Evolutionary conservation across 53 echinoderm and acorn worm species (phyloP).

Genomic region (Hippasteria phrygiana): DNA sequence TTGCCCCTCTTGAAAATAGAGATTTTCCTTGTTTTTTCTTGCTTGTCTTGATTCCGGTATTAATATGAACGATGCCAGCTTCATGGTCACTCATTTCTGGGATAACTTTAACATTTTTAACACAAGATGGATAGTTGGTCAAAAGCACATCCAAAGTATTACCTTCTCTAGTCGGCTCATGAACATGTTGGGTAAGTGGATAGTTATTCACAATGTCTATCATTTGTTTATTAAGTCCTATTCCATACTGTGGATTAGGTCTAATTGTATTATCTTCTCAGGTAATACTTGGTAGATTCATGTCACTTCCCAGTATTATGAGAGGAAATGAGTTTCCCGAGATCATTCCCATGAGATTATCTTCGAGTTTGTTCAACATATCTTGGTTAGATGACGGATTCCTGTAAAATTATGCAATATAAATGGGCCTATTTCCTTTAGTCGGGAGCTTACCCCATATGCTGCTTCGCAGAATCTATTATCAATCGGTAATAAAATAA

Average conservation of each 20-base stretch:
- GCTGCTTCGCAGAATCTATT: not conserved
- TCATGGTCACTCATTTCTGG: no score
- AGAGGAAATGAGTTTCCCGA: slow-evolving; percentile 2
- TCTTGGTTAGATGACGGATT: slow-evolving; percentile 45
- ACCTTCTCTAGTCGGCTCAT: no score
- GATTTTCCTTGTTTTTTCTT: no score
- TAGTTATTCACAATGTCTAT: no score
- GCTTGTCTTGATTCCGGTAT: no score
- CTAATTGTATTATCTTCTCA: not conserved
- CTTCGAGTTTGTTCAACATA: not conserved
- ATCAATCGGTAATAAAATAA: slow-evolving; percentile 19
- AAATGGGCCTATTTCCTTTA: slow-evolving; percentile 40
- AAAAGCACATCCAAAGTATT: no score
- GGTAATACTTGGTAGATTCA: slow-evolving; percentile 26
- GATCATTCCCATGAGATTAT: not conserved
- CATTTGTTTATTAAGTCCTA: no score
- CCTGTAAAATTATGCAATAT: slow-evolving; percentile 39
- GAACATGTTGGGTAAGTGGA: no score
- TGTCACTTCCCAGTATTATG: not conserved
- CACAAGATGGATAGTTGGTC: no score
- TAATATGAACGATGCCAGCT: no score
- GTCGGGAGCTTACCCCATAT: slow-evolving; percentile 52
- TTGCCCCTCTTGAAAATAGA: no score
- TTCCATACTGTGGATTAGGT: slow-evolving; percentile 37
- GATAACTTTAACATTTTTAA: no score